phyloP scores from a whole-genome alignment of 2,113 vertebrate species.

The Acrocephalus kingi region DNA sequence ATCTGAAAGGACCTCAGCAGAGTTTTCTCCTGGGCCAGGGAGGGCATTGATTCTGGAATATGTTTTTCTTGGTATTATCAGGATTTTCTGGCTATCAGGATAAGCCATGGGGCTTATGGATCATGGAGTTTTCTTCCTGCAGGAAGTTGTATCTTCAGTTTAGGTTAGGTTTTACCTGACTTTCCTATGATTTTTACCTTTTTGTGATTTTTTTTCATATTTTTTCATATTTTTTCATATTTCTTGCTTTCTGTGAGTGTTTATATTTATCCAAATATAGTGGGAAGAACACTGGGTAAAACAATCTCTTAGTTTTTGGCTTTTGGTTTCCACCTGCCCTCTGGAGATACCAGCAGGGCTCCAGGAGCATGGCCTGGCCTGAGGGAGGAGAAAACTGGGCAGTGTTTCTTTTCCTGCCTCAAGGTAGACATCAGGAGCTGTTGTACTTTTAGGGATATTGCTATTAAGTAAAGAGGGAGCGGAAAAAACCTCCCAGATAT shows the following conservation, averaged over 20 bases:
- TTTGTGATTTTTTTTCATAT: neutral
- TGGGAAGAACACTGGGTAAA: neutral
- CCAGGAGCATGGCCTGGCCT: neutral
- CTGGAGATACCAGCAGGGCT: neutral
- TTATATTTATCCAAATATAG: neutral
- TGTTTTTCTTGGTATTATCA: neutral
- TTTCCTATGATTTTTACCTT: neutral
- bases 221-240: neutral
- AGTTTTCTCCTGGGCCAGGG: neutral
- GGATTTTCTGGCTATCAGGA: constrained; percentile 6
- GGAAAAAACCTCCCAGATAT: rapidly evolving
- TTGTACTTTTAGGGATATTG: neutral
- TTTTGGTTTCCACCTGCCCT: neutral
- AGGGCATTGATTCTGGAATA: neutral
- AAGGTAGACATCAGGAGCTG: neutral
- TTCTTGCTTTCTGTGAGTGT: neutral
- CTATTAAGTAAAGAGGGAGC: neutral
- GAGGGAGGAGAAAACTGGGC: neutral
- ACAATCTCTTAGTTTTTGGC: neutral
- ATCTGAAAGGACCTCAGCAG: constrained; percentile 11
- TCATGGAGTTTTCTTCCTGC: neutral
- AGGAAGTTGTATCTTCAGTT: neutral
- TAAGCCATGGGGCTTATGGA: neutral
- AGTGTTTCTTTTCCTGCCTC: neutral
- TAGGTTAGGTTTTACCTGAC: neutral